These are phyloP conservation scores for Diplodus sargus DNA, from an alignment of 2,797 vertebrate species.

Conservation along the genomic window DNA sequence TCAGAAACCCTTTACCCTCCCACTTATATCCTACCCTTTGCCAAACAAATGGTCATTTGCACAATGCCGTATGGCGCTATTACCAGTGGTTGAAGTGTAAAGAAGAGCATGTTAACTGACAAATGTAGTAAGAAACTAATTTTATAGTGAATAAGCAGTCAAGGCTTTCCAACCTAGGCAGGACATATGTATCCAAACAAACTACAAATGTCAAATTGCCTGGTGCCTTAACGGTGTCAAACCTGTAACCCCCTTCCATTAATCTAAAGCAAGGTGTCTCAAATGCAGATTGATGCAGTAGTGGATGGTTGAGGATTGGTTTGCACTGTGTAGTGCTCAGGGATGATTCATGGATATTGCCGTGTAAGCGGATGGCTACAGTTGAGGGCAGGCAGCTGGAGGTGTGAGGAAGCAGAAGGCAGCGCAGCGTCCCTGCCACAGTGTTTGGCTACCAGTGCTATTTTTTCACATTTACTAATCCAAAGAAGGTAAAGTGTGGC, in stretches of 20 bases:
- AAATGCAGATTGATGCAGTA: conserved; percentile 46
- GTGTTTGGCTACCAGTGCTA: conserved; percentile 24
- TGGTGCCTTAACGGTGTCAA: conserved; percentile 30
- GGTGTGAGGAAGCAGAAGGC: conserved; percentile 60
- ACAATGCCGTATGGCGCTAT: conserved; percentile 4
- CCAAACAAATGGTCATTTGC: background rate
- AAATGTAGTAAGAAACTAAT: background rate
- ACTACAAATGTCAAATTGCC: conserved; percentile 13
- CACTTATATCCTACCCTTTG: background rate
- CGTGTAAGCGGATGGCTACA: conserved; percentile 40
- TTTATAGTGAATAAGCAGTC: conserved; percentile 3
- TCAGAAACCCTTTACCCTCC: background rate
- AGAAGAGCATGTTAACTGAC: background rate
- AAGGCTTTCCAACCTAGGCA: background rate
- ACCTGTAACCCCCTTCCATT: conserved; percentile 20
- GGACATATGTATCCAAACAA: conserved; percentile 13
- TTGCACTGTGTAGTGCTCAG: conserved; percentile 19
- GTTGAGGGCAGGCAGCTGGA: conserved; percentile 49
- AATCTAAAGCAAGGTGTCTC: conserved; percentile 34
- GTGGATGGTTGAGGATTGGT: conserved; percentile 28
- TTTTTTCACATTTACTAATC: conserved; percentile 43
- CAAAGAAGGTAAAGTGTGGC: conserved; percentile 6
- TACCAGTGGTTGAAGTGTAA: background rate
- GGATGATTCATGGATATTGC: conserved; percentile 57
- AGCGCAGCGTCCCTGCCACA: conserved; percentile 38